These are phyloP conservation scores for Dinoponera quadriceps DNA, from an alignment of 1,140 invertebrate species.

Conservation along the genomic window DNA sequence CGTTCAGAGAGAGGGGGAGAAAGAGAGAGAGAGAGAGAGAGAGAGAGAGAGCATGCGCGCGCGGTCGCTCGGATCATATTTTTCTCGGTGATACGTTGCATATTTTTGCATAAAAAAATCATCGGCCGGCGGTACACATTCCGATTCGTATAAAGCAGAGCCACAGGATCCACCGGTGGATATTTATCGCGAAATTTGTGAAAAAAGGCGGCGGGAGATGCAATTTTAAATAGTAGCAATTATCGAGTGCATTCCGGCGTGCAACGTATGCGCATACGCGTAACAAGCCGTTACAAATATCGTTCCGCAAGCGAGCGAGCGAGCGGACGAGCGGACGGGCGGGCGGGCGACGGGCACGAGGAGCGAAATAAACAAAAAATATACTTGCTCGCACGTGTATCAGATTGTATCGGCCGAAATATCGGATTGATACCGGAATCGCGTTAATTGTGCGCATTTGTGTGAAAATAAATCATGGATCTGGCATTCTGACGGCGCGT, in stretches of 20 bases:
- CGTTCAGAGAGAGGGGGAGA: too few species aligned
- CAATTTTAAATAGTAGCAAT: conserved; percentile 64
- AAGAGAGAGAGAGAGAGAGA: too few species aligned
- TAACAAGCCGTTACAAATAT: conserved; percentile 59
- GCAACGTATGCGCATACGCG: conserved; percentile 38
- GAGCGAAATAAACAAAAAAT: conserved; percentile 47
- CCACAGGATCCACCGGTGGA: background rate
- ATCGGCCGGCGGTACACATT: conserved; percentile 40
- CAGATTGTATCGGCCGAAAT: conserved; percentile 54
- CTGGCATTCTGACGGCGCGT: conserved; percentile 33
- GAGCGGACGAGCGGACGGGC: background rate
- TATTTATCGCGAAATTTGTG: conserved; percentile 59
- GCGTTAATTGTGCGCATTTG: conserved; percentile 67
- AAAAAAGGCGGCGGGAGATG: conserved; percentile 37
- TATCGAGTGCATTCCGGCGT: conserved; percentile 53
- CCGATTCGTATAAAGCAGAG: conserved; percentile 53
- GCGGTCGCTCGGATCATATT: conserved; percentile 37
- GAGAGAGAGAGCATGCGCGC: background rate
- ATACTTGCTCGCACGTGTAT: conserved; percentile 36
- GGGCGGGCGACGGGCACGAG: background rate
- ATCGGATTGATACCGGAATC: conserved; percentile 57
- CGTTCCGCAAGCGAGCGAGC: background rate
- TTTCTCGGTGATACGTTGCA: conserved; percentile 56
- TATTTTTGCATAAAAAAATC: conserved; percentile 62
- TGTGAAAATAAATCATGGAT: conserved; percentile 64